Percentiles rank a stretch among this genome's conserved stretches.
These are phyloP conservation scores for Psittacula cyanocephala DNA, from an alignment of 2,113 vertebrate genomes.

Conservation along the genomic window DNA sequence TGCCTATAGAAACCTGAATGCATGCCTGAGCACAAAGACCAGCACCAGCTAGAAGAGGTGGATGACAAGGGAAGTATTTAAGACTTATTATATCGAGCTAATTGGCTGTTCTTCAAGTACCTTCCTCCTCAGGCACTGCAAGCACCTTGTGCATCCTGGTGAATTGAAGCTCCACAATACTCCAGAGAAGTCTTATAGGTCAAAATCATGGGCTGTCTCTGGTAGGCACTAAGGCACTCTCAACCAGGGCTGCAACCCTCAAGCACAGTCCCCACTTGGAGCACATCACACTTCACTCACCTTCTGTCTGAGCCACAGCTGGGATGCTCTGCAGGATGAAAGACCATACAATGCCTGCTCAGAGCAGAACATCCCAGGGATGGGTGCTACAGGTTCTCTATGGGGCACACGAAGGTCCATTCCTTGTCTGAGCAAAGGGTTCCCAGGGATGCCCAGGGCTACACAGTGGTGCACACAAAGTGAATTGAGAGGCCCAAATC, in stretches of 20 bases:
- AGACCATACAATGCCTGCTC: background rate
- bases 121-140: background rate
- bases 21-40: background rate
- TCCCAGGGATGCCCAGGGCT: background rate
- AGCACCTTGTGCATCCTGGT: background rate
- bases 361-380: background rate
- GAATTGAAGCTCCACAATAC: background rate
- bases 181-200: background rate
- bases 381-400: background rate
- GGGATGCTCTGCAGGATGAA: background rate
- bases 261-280: fast-evolving
- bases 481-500: too few species aligned
- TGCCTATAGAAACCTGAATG: slow-evolving; percentile 1
- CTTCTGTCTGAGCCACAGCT: background rate
- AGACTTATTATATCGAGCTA: background rate
- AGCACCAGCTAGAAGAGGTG: background rate
- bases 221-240: background rate
- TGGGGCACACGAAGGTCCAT: background rate
- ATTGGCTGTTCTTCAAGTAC: background rate
- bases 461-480: fast-evolving
- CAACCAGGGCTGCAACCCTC: fast-evolving
- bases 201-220: background rate
- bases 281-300: background rate
- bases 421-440: background rate
- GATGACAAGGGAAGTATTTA: background rate